Evolutionary conservation across 2,797 vertebrate species (phyloP), one percentile per base, ranked within the genome.

Genomic region (Pristis pectinata): DNA sequence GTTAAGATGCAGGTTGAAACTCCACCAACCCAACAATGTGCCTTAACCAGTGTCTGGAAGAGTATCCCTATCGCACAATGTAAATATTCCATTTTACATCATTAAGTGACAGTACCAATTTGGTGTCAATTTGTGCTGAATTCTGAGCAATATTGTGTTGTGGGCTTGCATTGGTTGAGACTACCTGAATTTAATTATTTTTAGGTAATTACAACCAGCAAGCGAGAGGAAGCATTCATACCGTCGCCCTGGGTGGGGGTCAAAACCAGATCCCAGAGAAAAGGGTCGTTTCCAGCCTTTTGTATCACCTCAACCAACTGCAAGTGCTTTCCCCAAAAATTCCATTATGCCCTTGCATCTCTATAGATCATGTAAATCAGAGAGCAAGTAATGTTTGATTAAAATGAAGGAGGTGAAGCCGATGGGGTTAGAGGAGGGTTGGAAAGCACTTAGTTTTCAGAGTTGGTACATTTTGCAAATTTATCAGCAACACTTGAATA

Each of bases 1-100:
- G 92, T 93, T 91, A 74, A 93, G 92, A 93, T 93, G 70, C 67
- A 93, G 44, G 59, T 67, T 93, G 92, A 93, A 74, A 93, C 41
- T 49, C 70, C 92, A 93, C 11, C 24, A 53, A 72, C 67, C 92
- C 41, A 93, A 93, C 37, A 49, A 34, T 93, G 92, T 91, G 87
- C 87, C 87, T 91, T 91, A 91, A 91, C 87, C 87, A 91, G 7
- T 91, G 19, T 91, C 87, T 91, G 22, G n/a, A 67, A 64, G 59
- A 91, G 87, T 34, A 91, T 91, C 87, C 87, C 87, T 67, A 22
- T 37, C 41, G 87, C 87, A 91, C 59, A 91, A 91, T 91, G 87
- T 91, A 67, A 67, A 91, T 91, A 91, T 41, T 91, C 87, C n/a
- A 72, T 49, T 74, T 93, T 27, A 37, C 44, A 15, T 74, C 92